A percentile compares a stretch with the other conserved stretches of the same genome.
Conservation (phyloP, 35 echinoderm and acorn worm species). For the Diadema setosum region DNA sequence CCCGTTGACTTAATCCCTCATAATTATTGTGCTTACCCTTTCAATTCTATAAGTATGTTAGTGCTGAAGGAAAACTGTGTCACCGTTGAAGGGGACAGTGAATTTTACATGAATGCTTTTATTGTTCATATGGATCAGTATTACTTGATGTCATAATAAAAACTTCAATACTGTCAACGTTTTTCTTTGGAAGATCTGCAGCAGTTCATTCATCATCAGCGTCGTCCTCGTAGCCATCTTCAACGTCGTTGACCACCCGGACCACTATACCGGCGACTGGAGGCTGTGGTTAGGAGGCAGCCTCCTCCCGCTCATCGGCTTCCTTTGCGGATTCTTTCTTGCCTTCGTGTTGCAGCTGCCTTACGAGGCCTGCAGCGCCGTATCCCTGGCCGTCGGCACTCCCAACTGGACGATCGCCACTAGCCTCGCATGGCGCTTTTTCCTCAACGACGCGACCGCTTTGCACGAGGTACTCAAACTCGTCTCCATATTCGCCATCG, state of each 20-base stretch:
- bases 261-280: background rate
- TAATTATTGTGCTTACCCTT: too few species aligned
- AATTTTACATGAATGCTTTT: too few species aligned
- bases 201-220: background rate
- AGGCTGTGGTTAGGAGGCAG: slow-evolving; percentile 4
- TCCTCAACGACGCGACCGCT: background rate
- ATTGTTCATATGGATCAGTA: too few species aligned
- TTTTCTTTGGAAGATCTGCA: too few species aligned
- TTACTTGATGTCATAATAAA: too few species aligned
- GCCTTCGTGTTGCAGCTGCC: slow-evolving; percentile 10
- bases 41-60: too few species aligned
- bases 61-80: too few species aligned
- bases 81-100: too few species aligned
- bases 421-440: background rate
- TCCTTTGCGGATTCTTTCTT: slow-evolving; percentile 13
- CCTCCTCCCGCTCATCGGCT: slow-evolving; percentile 23
- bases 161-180: too few species aligned
- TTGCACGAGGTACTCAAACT: background rate
- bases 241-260: background rate
- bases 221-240: background rate
- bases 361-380: slow-evolving; percentile 47
- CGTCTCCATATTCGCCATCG: slow-evolving; percentile 1
- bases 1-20: too few species aligned
- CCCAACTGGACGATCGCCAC: slow-evolving; percentile 18
- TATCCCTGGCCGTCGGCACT: slow-evolving; percentile 45